These are phyloP conservation scores for Propithecus coquereli DNA, from an alignment of 2,113 vertebrate species.

Conservation along the genomic window DNA sequence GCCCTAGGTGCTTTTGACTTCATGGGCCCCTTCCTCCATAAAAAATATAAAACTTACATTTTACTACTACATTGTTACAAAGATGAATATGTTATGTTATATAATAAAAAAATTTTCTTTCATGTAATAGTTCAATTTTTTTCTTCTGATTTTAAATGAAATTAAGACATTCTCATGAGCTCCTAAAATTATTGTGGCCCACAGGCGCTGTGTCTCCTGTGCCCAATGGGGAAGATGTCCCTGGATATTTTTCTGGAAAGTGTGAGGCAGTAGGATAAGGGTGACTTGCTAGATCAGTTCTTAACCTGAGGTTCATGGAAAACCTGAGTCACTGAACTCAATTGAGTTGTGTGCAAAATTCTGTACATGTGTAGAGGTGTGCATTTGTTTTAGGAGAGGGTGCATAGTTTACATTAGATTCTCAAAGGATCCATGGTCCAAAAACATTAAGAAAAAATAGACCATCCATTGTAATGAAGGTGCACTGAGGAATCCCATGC, in stretches of 20 bases:
- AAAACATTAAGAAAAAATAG: background rate
- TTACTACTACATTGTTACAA: background rate
- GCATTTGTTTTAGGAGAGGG: background rate
- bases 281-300: background rate
- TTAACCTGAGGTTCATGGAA: background rate
- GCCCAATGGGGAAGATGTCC: background rate
- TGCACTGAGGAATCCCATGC: background rate
- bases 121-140: background rate
- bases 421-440: background rate
- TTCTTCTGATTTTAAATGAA: background rate
- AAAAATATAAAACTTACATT: background rate
- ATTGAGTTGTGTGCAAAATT: background rate
- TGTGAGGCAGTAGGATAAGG: background rate
- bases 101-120: background rate
- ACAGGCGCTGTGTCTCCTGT: background rate
- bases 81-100: background rate
- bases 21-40: background rate
- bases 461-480: background rate
- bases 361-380: background rate
- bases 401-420: background rate
- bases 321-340: background rate
- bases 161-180: background rate
- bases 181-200: background rate
- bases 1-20: background rate
- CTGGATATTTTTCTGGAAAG: background rate